These are phyloP conservation scores for Deilephila porcellus DNA, from an alignment of 2,888 invertebrate genomes.

Conservation along the genomic window DNA sequence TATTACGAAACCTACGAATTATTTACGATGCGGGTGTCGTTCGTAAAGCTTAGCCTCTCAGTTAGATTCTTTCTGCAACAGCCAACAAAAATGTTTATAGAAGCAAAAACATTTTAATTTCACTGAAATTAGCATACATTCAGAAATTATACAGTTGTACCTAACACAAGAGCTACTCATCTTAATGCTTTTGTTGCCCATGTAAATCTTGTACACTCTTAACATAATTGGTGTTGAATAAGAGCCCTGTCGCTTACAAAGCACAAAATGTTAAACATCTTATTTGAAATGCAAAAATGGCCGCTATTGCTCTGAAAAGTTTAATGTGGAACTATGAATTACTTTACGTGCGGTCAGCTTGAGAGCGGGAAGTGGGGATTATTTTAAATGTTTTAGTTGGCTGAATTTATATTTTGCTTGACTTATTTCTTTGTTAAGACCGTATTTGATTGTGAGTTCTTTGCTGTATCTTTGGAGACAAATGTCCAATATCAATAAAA, in stretches of 20 bases:
- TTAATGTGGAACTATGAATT: slow-evolving; percentile 57
- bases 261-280: slow-evolving; percentile 61
- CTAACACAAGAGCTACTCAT: background rate
- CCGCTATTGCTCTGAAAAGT: slow-evolving; percentile 58
- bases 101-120: background rate
- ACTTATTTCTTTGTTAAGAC: no score
- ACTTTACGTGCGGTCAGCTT: slow-evolving; percentile 39
- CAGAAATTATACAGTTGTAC: background rate
- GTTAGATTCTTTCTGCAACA: no score
- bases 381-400: background rate
- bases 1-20: no score
- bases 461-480: no score
- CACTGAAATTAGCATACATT: background rate
- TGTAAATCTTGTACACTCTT: slow-evolving; percentile 23
- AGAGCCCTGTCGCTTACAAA: slow-evolving; percentile 36
- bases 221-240: slow-evolving; percentile 19
- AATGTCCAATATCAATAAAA: no score
- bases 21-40: no score
- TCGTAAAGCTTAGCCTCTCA: no score
- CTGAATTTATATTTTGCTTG: no score
- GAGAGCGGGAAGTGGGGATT: background rate
- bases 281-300: slow-evolving; percentile 68
- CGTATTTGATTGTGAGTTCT: no score
- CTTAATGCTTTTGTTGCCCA: background rate
- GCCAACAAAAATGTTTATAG: background rate